Base-by-base conservation (phyloP, 2,888 invertebrate species). In the Digitonthophagus gazella region DNA sequence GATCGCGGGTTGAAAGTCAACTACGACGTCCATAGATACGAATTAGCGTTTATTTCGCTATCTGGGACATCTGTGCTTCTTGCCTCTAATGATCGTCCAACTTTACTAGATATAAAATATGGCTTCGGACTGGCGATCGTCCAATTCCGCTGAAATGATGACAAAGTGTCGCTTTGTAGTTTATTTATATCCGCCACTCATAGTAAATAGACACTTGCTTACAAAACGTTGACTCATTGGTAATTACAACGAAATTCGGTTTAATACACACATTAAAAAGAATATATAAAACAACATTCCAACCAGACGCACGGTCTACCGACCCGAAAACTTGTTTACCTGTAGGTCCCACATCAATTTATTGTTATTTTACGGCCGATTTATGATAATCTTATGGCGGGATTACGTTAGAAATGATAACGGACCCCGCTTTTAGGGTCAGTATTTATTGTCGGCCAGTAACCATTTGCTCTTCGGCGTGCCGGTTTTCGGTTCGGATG, bases 371-470 rank as follows among this genome's bases (percentile, higher is more conserved):
- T 61, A 61, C 61, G 61, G 2, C 61, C 11, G 61, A 61, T 18
- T 61, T 61, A 61, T 61, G 61, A 61, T 61, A 61, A 61, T 61
- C 19, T 61, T 18, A 61, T 20, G 61, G 61, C 6, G n/a, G 20
- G 61, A 61, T 61, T 61, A 61, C 20, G 61, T 61, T 61, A 61
- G 20, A 61, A 61, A 61, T 61, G 16, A 61, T 61, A 65, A 61
- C 55, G 65, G 28, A 5, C 28, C 11, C 11, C 11, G 6, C 11
- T 44, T 44, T 44, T 22, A 44, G 28, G 28, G 28, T 44, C 8
- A 44, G 28, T 44, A 44, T 44, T 44, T 44, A 44, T 44, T 5
- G 28, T 44, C 11, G 28, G n/a, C n/a, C n/a, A n/a, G n/a, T n/a
- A n/a, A 44, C 28, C 28, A 44, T 44, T 44, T 44, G 28, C 8